Evolutionary conservation across 2,797 vertebrate genomes (phyloP), one percentile per base, ranked within the genome.

Genomic region (Tokudaia muenninki): DNA sequence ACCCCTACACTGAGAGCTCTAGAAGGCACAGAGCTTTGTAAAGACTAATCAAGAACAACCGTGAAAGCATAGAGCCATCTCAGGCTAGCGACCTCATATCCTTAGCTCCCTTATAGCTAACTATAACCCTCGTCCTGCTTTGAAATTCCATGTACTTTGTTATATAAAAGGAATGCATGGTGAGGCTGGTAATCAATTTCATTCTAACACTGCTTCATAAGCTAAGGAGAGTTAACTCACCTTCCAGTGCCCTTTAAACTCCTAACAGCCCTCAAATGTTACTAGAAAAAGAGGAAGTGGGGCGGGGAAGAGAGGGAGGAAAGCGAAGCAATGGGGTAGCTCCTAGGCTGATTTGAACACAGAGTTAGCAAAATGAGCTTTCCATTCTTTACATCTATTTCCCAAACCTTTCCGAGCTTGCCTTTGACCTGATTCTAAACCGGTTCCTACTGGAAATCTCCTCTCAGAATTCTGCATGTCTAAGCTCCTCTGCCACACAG

Each of bases 321-420:
- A 83, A 93, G 74, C 21, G 74, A 79, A 96, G 61, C 92, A 93
- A 93, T 87, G 90, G 37, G 41, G 55, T 70, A 52, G 55, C 26
- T 77, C 95, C 34, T 91, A 61, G 72, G 82, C 81, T 95, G 84
- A 81, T 72, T 70, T 90, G 83, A 96, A 78, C 44, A 81, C 80
- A 86, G 67, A 47, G 91, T 94, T 77, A 95, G 82, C 81, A 55
- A 92, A 94, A 96, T 92, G 96, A 97, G 97, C 98, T 97, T 97
- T 74, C 95, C 96, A 95, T 92, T 98, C 96, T 97, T 98, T 90
- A 96, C 98, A 99, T 98, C 98, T 98, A 98, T 98, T 98, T 95
- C 92, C 83, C 90, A 97, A 82, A 95, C 67, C 96, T 97, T 93
- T 96, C 97, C 95, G 96, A 98, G 61, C 24, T 96, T 97, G 98